Evolutionary conservation across 2,113 vertebrate genomes (phyloP).

Genomic region (Leptosomus discolor): DNA sequence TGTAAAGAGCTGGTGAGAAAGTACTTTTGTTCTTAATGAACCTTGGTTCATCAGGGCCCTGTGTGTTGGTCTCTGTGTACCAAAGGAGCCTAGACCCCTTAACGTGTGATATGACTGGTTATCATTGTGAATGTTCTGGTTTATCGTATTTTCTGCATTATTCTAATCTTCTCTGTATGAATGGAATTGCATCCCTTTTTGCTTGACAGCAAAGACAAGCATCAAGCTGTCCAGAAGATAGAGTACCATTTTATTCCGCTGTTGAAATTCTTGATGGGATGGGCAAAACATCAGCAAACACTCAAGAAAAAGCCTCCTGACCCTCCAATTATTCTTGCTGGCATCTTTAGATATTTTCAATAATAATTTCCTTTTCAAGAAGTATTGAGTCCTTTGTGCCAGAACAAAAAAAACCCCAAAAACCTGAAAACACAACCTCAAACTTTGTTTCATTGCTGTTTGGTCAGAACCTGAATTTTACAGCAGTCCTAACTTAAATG

Average conservation of each 20-base stretch:
- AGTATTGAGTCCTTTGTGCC: neutral
- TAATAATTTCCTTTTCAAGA: conserved; percentile 16
- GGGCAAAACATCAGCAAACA: conserved; percentile 50
- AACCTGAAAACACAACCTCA: neutral
- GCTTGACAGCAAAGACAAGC: conserved; percentile 67
- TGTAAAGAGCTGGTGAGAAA: neutral
- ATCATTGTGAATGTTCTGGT: neutral
- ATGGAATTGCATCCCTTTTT: conserved; percentile 31
- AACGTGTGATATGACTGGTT: neutral
- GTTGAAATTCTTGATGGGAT: conserved; percentile 50
- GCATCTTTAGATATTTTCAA: conserved; percentile 26
- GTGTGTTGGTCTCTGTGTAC: neutral
- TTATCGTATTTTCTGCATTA: conserved; percentile 49
- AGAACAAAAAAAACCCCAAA: neutral
- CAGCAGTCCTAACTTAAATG: neutral
- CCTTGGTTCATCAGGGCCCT: neutral
- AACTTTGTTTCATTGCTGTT: neutral
- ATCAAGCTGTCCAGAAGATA: conserved; percentile 60
- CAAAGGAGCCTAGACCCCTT: neutral
- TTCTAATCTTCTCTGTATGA: conserved; percentile 55
- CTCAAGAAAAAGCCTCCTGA: conserved; percentile 13
- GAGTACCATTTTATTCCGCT: conserved; percentile 58
- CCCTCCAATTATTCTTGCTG: conserved; percentile 42
- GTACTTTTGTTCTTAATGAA: neutral
- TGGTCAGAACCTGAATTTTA: neutral